Evolutionary conservation across 2,113 vertebrate species (phyloP).

Genomic region (Leucosticte australis): DNA sequence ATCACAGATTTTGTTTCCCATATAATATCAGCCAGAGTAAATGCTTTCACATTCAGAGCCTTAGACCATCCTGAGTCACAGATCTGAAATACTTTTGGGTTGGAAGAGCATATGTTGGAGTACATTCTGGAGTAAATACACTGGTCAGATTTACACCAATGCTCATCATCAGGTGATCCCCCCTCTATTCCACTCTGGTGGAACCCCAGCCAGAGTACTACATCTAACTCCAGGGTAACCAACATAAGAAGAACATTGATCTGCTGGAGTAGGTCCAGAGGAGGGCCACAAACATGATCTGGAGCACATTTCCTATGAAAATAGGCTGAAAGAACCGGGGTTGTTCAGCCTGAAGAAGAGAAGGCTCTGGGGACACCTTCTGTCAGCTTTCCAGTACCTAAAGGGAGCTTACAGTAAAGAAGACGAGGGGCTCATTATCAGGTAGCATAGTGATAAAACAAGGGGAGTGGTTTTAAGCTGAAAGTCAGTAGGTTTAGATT

Average conservation of each 20-base stretch:
- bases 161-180: neutral
- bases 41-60: neutral
- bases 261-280: neutral
- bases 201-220: neutral
- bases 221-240: neutral
- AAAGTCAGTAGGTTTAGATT: neutral
- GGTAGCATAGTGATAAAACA: neutral
- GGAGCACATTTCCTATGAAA: neutral
- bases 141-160: neutral
- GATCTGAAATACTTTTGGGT: neutral
- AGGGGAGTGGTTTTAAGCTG: neutral
- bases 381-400: neutral
- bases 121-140: neutral
- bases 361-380: neutral
- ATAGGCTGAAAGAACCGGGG: neutral
- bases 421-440: rapidly evolving
- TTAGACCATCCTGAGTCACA: neutral
- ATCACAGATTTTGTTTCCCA: neutral
- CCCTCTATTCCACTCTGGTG: neutral
- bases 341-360: neutral
- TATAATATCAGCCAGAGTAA: neutral
- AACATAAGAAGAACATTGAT: neutral
- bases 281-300: neutral
- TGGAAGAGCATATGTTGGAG: neutral
- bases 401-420: neutral